Percentiles rank a stretch among this genome's conserved stretches.
Conservation (phyloP, 2,113 vertebrate genomes). For the Scatophagus argus region DNA sequence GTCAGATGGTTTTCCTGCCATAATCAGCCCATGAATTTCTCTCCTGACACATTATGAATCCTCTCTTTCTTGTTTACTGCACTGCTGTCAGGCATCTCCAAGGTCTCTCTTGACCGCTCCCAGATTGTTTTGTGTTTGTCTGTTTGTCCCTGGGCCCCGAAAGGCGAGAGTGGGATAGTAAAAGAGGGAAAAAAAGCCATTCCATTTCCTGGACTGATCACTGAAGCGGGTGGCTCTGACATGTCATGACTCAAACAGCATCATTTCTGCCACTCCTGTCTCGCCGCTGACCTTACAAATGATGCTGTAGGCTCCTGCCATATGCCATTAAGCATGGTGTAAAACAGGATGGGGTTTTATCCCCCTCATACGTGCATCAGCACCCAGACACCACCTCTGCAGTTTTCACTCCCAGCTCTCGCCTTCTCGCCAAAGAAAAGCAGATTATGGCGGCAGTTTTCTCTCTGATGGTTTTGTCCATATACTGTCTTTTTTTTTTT, state of each 20-base stretch:
- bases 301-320: constrained; percentile 81
- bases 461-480: constrained; percentile 49
- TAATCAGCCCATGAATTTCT: constrained; percentile 39
- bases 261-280: constrained; percentile 84
- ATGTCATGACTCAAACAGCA: constrained; percentile 86
- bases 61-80: constrained; percentile 67
- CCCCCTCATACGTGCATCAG: constrained; percentile 12
- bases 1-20: background rate
- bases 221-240: constrained; percentile 80
- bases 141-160: constrained; percentile 73
- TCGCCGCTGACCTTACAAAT: constrained; percentile 82
- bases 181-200: constrained; percentile 61
- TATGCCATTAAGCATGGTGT: constrained; percentile 82
- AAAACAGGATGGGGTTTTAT: constrained; percentile 66
- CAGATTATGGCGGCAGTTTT: constrained; percentile 59
- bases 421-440: constrained; percentile 61
- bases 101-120: constrained; percentile 74
- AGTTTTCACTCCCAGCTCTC: constrained; percentile 32
- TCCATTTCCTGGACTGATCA: constrained; percentile 86
- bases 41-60: constrained; percentile 64
- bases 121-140: constrained; percentile 79
- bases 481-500: constrained; percentile 28
- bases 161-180: constrained; percentile 65
- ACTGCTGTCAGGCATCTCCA: constrained; percentile 72
- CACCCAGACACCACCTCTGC: constrained; percentile 23